These are phyloP conservation scores for Meiosimyza decipiens DNA, from an alignment of 2,888 invertebrate species.

Conservation along the genomic window DNA sequence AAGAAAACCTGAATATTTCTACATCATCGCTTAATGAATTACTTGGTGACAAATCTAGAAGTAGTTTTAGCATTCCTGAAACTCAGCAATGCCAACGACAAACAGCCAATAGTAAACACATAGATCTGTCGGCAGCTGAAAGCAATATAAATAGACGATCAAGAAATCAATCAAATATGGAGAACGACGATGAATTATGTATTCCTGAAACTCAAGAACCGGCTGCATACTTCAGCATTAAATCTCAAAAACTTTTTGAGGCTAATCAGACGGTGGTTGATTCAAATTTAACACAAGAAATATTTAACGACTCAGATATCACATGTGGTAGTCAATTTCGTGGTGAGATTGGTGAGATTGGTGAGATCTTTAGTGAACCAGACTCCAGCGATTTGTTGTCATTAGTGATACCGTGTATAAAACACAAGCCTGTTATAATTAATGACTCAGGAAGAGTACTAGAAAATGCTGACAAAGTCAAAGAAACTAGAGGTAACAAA, in stretches of 20 bases:
- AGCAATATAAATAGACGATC: conserved; percentile 35
- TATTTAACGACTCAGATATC: conserved; percentile 17
- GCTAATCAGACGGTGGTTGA: background rate
- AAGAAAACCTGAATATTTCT: conserved; percentile 11
- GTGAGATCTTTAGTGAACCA: conserved; percentile 31
- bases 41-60: conserved; percentile 32
- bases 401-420: conserved; percentile 43
- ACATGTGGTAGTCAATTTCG: conserved; percentile 47
- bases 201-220: conserved; percentile 57
- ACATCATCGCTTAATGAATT: conserved; percentile 30
- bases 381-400: conserved; percentile 42
- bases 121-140: conserved; percentile 39
- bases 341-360: conserved; percentile 30
- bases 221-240: background rate
- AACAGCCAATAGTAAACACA: background rate
- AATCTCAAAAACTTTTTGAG: background rate
- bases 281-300: conserved; percentile 34
- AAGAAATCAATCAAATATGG: conserved; percentile 24
- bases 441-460: conserved; percentile 25
- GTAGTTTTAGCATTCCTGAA: conserved; percentile 51
- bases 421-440: conserved; percentile 37
- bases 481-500: background rate
- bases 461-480: background rate
- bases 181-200: conserved; percentile 50
- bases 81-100: conserved; percentile 45